Percentiles rank a stretch among this genome's conserved stretches.
Evolutionary conservation across 2,888 invertebrate genomes (phyloP).

Genomic region (Rhaphigaster nebulosa): DNA sequence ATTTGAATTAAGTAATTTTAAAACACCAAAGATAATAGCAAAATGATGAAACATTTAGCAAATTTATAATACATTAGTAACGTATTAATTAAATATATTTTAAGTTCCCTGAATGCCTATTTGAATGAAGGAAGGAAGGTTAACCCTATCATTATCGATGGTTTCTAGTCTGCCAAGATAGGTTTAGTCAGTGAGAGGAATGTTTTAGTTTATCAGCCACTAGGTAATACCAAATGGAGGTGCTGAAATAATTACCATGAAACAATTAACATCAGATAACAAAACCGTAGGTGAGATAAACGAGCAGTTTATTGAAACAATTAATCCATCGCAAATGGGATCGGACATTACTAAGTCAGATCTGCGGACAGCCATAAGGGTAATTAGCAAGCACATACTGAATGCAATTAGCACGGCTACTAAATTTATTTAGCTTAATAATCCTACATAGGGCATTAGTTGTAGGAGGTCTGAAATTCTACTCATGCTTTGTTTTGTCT

Average conservation of each 20-base stretch:
- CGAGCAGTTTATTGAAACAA: conserved; percentile 27
- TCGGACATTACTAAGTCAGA: conserved; percentile 39
- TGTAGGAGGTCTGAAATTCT: background rate
- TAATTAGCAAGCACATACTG: conserved; percentile 32
- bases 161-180: background rate
- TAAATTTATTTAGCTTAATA: conserved; percentile 45
- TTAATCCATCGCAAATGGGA: conserved; percentile 15
- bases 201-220: background rate
- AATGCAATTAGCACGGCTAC: conserved; percentile 37
- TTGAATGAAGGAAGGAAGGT: no score
- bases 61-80: no score
- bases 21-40: no score
- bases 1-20: no score
- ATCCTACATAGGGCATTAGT: conserved; percentile 10
- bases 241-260: background rate
- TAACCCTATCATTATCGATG: no score
- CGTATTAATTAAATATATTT: no score
- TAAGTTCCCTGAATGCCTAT: no score
- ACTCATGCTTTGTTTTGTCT: background rate
- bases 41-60: no score
- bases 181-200: background rate
- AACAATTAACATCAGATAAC: conserved; percentile 4
- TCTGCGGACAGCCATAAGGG: background rate
- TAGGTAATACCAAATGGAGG: background rate
- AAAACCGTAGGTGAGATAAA: conserved; percentile 28